Base-by-base conservation (phyloP, 2,113 vertebrate genomes). In the Grus americana region DNA sequence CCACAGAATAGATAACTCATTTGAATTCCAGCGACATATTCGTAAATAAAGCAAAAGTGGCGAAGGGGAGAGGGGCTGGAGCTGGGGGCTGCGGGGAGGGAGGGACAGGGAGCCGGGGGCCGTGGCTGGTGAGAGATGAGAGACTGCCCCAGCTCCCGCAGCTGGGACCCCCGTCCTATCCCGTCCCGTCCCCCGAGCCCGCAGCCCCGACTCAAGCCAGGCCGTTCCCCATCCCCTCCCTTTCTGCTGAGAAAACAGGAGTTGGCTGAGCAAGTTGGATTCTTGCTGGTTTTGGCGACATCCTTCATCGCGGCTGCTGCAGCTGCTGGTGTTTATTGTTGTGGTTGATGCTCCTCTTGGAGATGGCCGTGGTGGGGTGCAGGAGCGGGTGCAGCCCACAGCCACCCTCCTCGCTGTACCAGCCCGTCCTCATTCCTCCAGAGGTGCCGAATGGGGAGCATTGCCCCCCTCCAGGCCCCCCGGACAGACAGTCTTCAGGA, bases 1-100 rank as follows among this genome's bases (percentile, higher is more conserved):
- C 91, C 96, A 96, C 97, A 98, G 98, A 98, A 98, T 98, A 98
- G 98, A 98, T 98, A 98, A 98, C 98, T 98, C 98, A 98, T 98
- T 98, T 98, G 98, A 96, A 98, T 98, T 98, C 98, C 93, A 75
- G 97, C 20, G 80, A 98, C 98, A 98, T 97, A 98, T 98, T 97
- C 94, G 92, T 97, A 98, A 98, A 98, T 98, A 98, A 98, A 98
- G 98, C 97, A 98, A 96, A 98, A 98, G 97, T 97, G 95, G 94
- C 0, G 70, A 95, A 95, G 95, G 97, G 94, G 97, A 96, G 96
- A 90, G 97, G 97, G 93, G 68, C 62, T 95, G 91, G 86, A 93
- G 83, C 76, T 0, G 11, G 79, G 88, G 87, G 44, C 70, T 63
- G 86, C 16, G 50, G 68, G 82, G 57, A 76, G 87, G 89, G 93